phyloP scores from a whole-genome alignment of 2,113 vertebrate species.

The Brienomyrus brachyistius region DNA sequence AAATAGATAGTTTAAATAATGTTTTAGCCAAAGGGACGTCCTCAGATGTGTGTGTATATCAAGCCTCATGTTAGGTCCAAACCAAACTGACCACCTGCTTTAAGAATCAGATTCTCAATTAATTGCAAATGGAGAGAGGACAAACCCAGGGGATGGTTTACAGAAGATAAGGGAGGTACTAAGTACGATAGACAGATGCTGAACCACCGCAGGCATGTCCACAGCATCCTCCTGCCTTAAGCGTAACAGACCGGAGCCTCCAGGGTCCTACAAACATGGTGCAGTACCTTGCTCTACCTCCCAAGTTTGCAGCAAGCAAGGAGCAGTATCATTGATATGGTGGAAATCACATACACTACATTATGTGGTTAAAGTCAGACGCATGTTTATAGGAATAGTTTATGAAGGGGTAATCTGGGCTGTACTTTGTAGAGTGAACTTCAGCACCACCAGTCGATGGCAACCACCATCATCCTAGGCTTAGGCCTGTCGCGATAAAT shows the following conservation, averaged over 20 bases:
- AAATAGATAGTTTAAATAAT: neutral
- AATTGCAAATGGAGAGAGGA: neutral
- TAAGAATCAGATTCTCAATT: neutral
- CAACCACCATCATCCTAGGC: neutral
- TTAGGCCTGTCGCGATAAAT: no score
- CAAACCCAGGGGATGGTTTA: neutral
- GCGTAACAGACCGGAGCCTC: neutral
- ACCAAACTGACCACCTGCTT: neutral
- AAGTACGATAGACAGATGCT: neutral
- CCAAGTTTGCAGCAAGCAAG: neutral
- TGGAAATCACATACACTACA: neutral
- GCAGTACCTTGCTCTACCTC: neutral
- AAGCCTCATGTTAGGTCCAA: neutral
- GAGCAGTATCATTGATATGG: neutral
- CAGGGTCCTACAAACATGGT: neutral
- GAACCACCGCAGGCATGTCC: neutral
- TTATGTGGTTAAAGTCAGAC: neutral
- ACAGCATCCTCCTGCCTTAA: neutral
- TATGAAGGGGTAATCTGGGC: neutral
- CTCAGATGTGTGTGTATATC: neutral
- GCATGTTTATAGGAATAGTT: neutral
- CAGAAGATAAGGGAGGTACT: neutral
- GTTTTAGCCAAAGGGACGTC: neutral
- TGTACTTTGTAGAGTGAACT: neutral
- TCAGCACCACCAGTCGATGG: neutral